These are phyloP conservation scores for Zaprionus obscuricornis DNA, from an alignment of 2,888 invertebrate genomes.

Conservation along the genomic window DNA sequence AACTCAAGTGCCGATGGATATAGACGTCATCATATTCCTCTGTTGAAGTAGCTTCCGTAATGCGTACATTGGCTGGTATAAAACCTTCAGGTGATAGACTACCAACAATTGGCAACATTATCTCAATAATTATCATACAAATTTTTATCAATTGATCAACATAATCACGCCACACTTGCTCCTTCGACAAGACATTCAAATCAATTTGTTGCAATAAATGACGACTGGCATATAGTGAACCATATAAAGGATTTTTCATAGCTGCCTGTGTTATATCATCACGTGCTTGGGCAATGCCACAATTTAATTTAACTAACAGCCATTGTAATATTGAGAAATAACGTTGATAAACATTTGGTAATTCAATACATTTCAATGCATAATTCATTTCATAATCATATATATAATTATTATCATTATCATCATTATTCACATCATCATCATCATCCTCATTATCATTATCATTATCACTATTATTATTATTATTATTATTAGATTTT, in stretches of 20 bases:
- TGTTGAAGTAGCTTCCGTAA: not conserved
- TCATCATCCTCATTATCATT: too few species aligned
- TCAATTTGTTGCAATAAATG: slow-evolving; percentile 85
- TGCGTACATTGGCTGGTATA: slow-evolving; percentile 85
- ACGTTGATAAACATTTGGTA: too few species aligned
- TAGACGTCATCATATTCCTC: not conserved
- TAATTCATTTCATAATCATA: too few species aligned
- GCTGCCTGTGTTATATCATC: slow-evolving; percentile 87
- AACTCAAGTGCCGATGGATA: not conserved
- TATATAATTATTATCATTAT: too few species aligned
- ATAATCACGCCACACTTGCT: slow-evolving; percentile 85
- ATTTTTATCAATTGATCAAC: slow-evolving; percentile 85
- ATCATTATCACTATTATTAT: too few species aligned
- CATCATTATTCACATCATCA: too few species aligned
- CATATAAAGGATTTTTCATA: slow-evolving; percentile 88
- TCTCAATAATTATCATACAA: slow-evolving; percentile 86
- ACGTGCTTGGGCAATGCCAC: slow-evolving; percentile 84
- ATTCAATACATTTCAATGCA: too few species aligned
- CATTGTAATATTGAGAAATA: too few species aligned
- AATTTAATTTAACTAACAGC: too few species aligned
- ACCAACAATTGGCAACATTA: slow-evolving; percentile 91
- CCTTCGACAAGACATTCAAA: slow-evolving; percentile 80
- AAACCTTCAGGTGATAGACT: slow-evolving; percentile 96
- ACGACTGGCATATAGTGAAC: slow-evolving; percentile 88
- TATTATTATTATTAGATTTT: too few species aligned